Base-by-base conservation (phyloP, 23 tunicate species). In the Styela plicata region DNA sequence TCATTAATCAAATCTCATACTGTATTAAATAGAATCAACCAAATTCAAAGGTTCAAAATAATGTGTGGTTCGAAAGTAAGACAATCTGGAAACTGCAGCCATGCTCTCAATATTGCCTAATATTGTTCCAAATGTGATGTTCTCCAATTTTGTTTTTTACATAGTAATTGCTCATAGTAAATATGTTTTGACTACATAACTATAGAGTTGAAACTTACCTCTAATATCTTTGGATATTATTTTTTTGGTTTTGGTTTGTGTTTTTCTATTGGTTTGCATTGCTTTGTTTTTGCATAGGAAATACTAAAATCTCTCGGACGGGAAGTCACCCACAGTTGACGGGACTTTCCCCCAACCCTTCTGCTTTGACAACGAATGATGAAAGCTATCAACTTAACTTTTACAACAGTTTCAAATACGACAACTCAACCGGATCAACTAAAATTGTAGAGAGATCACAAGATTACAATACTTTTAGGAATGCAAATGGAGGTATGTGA, bases 371-470 rank as follows among this genome's bases (percentile, higher is more conserved):
- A 76, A 21, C 31, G 2, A 44, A 2, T 23, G 81, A 76, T 25
- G 81, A 76, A 36, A 76, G 81, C 52, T 65, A 35, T 67, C 71
- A 67, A 37, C 81, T 36, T 24, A 21, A 76, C 53, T 82, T 82
- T 82, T 82, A 82, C 68, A 82, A 71, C 79, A 82, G 85, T 64
- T 69, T 82, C 64, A 70, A 70, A 1, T 82, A 82, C 37, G 85
- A 82, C 78, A 82, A 57, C 2, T 71, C 75, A 0, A 82, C 85
- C 17, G 85, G 85, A 68, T 52, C 74, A 36, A 82, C 85, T 33
- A 82, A 70, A 82, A 30, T 44, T 21, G 63, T 70, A 0, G 85
- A 82, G 36, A 53, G 29, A 37, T 10, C 64, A 37, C 67, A 52
- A 26, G 81, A 76, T 28, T 26, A 21, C 20, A 18, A 71, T 29